Conservation (phyloP, 2,888 invertebrate species). For the Campoplex nolae region DNA sequence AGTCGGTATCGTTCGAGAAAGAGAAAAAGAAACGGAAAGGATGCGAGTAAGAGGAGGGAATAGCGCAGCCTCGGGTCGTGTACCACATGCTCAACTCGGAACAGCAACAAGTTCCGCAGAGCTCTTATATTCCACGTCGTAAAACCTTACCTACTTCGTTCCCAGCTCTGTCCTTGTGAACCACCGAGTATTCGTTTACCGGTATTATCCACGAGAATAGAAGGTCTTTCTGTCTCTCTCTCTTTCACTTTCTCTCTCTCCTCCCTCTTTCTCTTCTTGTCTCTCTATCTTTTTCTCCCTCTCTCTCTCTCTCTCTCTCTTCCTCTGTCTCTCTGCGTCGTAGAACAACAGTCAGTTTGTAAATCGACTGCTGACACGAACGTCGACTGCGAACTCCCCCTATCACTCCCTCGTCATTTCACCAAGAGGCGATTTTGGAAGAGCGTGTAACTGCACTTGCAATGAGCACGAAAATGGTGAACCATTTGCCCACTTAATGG, state of each 20-base stretch:
- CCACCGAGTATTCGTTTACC: conserved; percentile 64
- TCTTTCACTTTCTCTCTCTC: background rate
- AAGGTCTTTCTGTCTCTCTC: conserved; percentile 4
- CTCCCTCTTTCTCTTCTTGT: background rate
- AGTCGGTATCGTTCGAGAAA: conserved; percentile 77
- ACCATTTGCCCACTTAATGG: conserved; percentile 58
- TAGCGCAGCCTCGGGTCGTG: conserved; percentile 70
- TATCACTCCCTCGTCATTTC: conserved; percentile 43
- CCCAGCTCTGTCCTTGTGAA: conserved; percentile 58
- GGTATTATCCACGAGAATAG: conserved; percentile 56
- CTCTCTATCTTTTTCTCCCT: conserved; percentile 1
- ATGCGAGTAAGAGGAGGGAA: conserved; percentile 27
- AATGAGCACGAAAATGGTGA: conserved; percentile 60
- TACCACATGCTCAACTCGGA: conserved; percentile 73
- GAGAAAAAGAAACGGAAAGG: conserved; percentile 26
- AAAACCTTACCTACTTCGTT: conserved; percentile 70
- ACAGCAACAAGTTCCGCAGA: conserved; percentile 82
- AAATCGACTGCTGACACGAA: conserved; percentile 68
- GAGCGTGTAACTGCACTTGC: conserved; percentile 62
- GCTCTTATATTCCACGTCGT: conserved; percentile 80
- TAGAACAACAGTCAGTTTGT: conserved; percentile 60
- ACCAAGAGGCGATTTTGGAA: conserved; percentile 26
- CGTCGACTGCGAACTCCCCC: conserved; percentile 36
- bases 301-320: background rate
- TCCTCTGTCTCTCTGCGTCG: background rate